These are phyloP conservation scores for Luperina testacea DNA, from an alignment of 2,888 invertebrate species.

Conservation along the genomic window DNA sequence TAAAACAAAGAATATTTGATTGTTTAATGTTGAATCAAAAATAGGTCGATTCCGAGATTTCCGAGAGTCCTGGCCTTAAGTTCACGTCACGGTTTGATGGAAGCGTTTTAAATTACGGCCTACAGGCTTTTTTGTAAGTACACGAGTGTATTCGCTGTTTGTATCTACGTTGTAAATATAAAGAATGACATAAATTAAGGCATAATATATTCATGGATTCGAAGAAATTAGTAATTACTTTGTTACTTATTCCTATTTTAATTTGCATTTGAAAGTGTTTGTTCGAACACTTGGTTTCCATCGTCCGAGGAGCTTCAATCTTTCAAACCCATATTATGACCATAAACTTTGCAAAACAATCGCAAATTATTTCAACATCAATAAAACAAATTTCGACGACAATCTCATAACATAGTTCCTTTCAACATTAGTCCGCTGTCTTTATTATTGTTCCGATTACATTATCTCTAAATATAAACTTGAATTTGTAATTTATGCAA, in stretches of 20 bases:
- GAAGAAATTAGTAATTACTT: conserved; percentile 22
- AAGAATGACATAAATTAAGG: conserved; percentile 33
- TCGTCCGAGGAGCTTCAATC: not conserved
- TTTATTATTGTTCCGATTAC: conserved; percentile 41
- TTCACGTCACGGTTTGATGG: conserved; percentile 68
- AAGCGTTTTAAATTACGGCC: conserved; percentile 76
- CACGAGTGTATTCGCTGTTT: conserved; percentile 54
- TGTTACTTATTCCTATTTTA: not conserved
- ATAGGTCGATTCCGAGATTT: too few relatives aligned
- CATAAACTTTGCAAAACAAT: conserved; percentile 8
- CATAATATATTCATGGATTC: conserved; percentile 29
- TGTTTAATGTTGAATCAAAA: too few relatives aligned
- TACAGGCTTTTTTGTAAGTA: conserved; percentile 60
- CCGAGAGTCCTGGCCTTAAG: too few relatives aligned
- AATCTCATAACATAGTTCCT: conserved; percentile 3
- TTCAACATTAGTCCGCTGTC: conserved; percentile 29
- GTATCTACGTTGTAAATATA: conserved; percentile 49
- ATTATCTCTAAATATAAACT: conserved; percentile 47
- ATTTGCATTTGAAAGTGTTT: conserved; percentile 28
- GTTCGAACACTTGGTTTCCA: not conserved
- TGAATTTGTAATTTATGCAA: conserved; percentile 58
- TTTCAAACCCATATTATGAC: conserved; percentile 4
- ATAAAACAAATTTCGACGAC: not conserved
- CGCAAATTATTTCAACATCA: not conserved
- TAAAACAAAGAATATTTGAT: too few relatives aligned